Evolutionary conservation across 2,888 invertebrate genomes (phyloP).

Genomic region (Anorthoa munda): DNA sequence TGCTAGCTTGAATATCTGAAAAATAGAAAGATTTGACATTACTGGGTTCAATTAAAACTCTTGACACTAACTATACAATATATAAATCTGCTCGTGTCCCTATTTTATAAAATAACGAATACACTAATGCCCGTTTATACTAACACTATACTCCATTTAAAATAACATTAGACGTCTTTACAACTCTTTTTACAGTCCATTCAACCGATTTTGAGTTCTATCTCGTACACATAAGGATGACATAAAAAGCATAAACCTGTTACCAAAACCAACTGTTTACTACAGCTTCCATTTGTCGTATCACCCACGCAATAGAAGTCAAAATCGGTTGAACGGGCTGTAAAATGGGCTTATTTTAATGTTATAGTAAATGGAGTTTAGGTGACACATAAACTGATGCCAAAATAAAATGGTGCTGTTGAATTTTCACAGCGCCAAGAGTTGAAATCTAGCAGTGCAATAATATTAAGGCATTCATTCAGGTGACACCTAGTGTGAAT

Average conservation of each 20-base stretch:
- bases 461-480: not conserved
- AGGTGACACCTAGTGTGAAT: not conserved
- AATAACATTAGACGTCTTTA: no score
- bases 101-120: conserved; percentile 27
- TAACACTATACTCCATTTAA: no score
- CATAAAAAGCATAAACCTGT: no score
- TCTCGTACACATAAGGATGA: no score
- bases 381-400: not conserved
- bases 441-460: not conserved
- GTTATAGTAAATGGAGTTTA: no score
- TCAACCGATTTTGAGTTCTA: no score
- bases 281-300: no score
- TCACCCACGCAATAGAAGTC: no score
- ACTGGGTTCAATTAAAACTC: not conserved
- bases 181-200: no score
- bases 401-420: not conserved
- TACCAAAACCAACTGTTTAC: no score
- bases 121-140: not conserved
- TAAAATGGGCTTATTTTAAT: no score
- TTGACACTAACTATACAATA: conserved; percentile 7
- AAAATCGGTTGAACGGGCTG: no score
- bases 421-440: not conserved
- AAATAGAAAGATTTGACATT: conserved; percentile 23
- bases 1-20: conserved; percentile 15
- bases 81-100: conserved; percentile 36